Percentiles rank a stretch among this genome's conserved stretches.
Conservation (phyloP, 2,797 vertebrate species). For the Alectoris magna region DNA sequence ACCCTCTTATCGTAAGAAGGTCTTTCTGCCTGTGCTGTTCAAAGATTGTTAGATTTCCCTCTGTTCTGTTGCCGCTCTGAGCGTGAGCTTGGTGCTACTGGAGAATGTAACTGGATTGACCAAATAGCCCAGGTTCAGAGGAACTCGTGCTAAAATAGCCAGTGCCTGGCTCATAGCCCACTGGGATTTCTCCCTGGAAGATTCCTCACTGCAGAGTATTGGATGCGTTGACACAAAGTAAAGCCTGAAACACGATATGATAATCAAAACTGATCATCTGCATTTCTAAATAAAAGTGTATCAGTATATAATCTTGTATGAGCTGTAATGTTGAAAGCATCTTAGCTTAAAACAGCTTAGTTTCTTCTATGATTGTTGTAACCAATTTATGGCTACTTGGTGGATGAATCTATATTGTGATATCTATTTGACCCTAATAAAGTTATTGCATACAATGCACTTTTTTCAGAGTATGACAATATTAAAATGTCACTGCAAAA, state of each 20-base stretch:
- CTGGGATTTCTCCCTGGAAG: not conserved
- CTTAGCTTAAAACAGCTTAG: constrained; percentile 78
- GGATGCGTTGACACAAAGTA: not conserved
- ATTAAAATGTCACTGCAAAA: not conserved
- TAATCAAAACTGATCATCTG: constrained; percentile 71
- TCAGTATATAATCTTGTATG: constrained; percentile 73
- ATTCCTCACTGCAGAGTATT: not conserved
- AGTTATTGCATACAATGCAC: constrained; percentile 78
- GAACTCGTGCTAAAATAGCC: not conserved
- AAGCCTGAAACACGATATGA: constrained; percentile 55
- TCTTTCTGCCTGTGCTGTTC: constrained; percentile 30
- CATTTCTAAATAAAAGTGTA: constrained; percentile 78
- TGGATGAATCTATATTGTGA: constrained; percentile 84
- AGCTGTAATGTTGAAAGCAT: constrained; percentile 75
- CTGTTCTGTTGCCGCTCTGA: constrained; percentile 56
- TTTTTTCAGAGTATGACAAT: constrained; percentile 58
- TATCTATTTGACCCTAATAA: constrained; percentile 85
- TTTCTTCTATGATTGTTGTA: constrained; percentile 81
- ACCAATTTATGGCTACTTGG: constrained; percentile 78
- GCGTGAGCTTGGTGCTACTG: constrained; percentile 62
- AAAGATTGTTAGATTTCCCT: constrained; percentile 46
- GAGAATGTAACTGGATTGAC: constrained; percentile 71
- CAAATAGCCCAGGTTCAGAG: constrained; percentile 53
- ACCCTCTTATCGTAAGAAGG: constrained; percentile 12
- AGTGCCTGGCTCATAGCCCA: not conserved